Evolutionary conservation across 2,113 vertebrate species (phyloP).

Genomic region (Nestor notabilis): DNA sequence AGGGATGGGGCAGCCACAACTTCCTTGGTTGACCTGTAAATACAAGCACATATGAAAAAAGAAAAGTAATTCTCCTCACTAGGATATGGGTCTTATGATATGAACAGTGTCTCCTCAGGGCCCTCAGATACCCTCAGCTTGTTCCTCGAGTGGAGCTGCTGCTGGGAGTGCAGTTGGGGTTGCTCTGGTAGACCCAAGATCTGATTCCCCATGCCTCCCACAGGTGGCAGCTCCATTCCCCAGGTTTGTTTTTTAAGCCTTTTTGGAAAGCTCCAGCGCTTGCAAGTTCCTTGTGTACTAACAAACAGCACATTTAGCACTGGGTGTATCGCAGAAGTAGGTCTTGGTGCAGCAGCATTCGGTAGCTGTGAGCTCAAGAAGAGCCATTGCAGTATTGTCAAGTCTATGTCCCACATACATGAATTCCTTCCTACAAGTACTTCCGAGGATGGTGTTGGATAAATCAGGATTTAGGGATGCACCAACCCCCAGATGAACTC

Average conservation of each 20-base stretch:
- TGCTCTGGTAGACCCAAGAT: background rate
- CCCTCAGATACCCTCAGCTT: background rate
- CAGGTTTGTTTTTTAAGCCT: background rate
- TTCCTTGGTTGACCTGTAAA: background rate
- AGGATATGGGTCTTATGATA: background rate
- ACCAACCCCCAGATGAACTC: background rate
- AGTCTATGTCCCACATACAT: rapidly evolving
- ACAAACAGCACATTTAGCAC: background rate
- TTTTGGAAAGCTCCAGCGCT: background rate
- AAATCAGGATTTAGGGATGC: rapidly evolving
- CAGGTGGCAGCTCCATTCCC: background rate
- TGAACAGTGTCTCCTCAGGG: background rate
- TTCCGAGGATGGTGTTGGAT: too few relatives aligned
- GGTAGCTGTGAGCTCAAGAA: background rate
- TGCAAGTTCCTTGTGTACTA: background rate
- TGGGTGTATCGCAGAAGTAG: background rate
- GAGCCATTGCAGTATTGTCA: background rate
- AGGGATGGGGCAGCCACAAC: background rate
- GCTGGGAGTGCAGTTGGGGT: rapidly evolving
- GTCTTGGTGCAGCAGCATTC: rapidly evolving
- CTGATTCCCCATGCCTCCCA: background rate
- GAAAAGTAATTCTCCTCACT: too few relatives aligned
- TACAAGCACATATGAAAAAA: background rate
- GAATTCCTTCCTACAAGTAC: background rate
- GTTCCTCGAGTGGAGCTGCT: rapidly evolving